Percentiles rank a stretch among this genome's conserved stretches.
Evolutionary conservation across 2,888 invertebrate species (phyloP).

Genomic region (Xanthorhoe designata): DNA sequence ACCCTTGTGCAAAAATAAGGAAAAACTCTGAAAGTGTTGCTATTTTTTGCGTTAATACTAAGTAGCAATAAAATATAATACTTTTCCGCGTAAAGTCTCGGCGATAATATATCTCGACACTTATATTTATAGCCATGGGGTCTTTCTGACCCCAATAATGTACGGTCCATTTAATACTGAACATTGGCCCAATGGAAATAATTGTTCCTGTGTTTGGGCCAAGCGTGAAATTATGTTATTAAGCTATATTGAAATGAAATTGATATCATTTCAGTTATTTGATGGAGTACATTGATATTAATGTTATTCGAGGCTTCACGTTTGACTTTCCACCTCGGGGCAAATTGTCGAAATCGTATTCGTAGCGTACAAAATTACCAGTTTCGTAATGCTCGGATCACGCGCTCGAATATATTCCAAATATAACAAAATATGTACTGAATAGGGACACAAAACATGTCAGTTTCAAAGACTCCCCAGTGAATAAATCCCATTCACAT

Average conservation of each 20-base stretch:
- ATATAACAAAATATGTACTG: background rate
- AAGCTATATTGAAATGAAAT: slow-evolving; percentile 34
- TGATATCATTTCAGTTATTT: slow-evolving; percentile 25
- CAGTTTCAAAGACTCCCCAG: background rate
- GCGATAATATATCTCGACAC: slow-evolving; percentile 39
- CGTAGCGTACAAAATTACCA: background rate
- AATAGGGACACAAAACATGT: background rate
- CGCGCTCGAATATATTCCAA: background rate
- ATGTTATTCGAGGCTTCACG: slow-evolving; percentile 4
- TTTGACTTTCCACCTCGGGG: slow-evolving; percentile 1
- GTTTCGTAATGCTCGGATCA: background rate
- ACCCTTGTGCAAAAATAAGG: background rate
- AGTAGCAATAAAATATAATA: slow-evolving; percentile 36
- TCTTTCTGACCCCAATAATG: slow-evolving; percentile 52
- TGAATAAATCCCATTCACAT: background rate
- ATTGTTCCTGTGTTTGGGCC: slow-evolving; percentile 53
- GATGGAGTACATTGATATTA: slow-evolving; percentile 16
- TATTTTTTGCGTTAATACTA: background rate
- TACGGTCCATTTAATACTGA: slow-evolving; percentile 61
- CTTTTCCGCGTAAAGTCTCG: slow-evolving; percentile 38
- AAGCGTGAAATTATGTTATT: slow-evolving; percentile 41
- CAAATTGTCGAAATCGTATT: background rate
- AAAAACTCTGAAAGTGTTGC: background rate
- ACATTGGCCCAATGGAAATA: slow-evolving; percentile 59
- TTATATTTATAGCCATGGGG: slow-evolving; percentile 56